Conservation (phyloP, 1,140 invertebrate species). For the Oryctes rhinoceros region DNA sequence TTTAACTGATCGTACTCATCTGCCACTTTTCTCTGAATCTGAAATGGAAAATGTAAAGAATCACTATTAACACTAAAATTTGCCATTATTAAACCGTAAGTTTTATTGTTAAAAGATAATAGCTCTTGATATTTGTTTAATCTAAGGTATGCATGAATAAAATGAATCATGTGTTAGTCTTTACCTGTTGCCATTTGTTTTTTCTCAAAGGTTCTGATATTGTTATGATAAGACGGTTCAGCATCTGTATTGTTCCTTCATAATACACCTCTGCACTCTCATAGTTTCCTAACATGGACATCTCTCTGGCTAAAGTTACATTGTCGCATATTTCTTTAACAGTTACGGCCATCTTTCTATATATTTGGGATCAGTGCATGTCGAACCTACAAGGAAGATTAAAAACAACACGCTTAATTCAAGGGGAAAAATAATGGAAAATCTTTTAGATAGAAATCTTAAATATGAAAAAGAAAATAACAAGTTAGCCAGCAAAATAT, state of each 20-base stretch:
- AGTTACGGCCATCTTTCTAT: constrained; percentile 75
- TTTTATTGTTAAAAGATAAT: not conserved
- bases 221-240: constrained; percentile 82
- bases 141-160: constrained; percentile 43
- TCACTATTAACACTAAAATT: no score
- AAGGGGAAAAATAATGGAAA: not conserved
- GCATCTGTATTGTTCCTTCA: constrained; percentile 90
- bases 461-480: not conserved
- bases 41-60: not conserved
- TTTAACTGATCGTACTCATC: constrained; percentile 93
- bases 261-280: constrained; percentile 95
- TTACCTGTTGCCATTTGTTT: constrained; percentile 83
- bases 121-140: constrained; percentile 17
- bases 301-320: constrained; percentile 91
- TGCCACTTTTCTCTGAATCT: constrained; percentile 90
- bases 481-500: no score
- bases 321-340: constrained; percentile 91
- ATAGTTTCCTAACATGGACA: constrained; percentile 94
- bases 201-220: constrained; percentile 83
- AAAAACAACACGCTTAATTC: not conserved
- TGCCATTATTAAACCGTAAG: not conserved
- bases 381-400: not conserved
- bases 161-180: not conserved
- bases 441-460: not conserved
- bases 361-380: not conserved